Conservation (phyloP, 1,140 invertebrate genomes). For the Diploscapter pachys region DNA sequence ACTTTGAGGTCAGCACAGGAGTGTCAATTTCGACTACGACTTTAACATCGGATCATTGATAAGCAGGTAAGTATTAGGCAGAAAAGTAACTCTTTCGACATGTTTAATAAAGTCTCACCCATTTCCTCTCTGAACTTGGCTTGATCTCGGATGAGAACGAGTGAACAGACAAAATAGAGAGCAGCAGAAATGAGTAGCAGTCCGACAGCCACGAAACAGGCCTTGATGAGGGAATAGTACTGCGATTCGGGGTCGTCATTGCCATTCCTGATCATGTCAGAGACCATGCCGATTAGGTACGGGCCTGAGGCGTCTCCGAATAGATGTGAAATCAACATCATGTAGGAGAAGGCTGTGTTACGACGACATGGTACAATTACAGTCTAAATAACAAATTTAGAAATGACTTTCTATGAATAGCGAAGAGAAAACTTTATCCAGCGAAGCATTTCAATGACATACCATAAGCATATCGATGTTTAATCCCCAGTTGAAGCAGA, state of each 20-base stretch:
- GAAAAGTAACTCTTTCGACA: too few species aligned
- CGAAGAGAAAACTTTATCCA: neutral
- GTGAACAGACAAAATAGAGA: too few species aligned
- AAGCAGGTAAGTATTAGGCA: too few species aligned
- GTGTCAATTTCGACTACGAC: too few species aligned
- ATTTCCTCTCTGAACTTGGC: too few species aligned
- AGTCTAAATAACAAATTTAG: constrained; percentile 5
- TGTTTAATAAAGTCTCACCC: too few species aligned
- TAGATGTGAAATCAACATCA: constrained; percentile 22
- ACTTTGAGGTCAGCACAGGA: too few species aligned
- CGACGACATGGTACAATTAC: constrained; percentile 9
- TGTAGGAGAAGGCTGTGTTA: constrained; percentile 24
- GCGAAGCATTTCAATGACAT: neutral
- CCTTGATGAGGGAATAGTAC: constrained; percentile 21
- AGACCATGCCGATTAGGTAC: constrained; percentile 26
- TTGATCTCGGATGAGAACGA: too few species aligned
- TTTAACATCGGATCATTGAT: too few species aligned
- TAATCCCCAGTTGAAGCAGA: constrained; percentile 31
- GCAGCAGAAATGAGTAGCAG: constrained; percentile 1
- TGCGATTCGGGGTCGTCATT: constrained; percentile 11
- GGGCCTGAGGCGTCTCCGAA: constrained; percentile 27
- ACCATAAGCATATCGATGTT: constrained; percentile 32
- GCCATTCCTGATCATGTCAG: constrained; percentile 20
- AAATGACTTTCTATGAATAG: neutral
- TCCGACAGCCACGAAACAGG: constrained; percentile 9